phyloP scores from a whole-genome alignment of 2,888 invertebrate genomes.

The Tryphoninae sp. region DNA sequence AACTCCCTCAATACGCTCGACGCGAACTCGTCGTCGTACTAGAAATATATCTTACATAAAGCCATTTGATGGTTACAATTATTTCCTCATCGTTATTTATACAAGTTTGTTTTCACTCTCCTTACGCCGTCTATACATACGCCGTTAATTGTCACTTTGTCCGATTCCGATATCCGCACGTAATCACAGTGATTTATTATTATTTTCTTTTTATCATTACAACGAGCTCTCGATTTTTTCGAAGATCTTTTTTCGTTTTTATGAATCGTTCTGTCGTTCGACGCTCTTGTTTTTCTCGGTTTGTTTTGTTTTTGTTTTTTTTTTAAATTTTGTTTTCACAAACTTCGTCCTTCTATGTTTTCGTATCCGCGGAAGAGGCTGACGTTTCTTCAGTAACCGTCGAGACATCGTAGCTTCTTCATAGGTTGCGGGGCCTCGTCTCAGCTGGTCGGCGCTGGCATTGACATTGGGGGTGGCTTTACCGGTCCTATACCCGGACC shows the following conservation, averaged over 20 bases:
- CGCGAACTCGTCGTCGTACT: slow-evolving; percentile 58
- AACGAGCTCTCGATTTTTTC: background rate
- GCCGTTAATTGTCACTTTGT: slow-evolving; percentile 64
- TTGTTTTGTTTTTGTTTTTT: background rate
- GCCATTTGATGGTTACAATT: slow-evolving; percentile 65
- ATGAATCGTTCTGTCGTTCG: background rate
- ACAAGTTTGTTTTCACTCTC: slow-evolving; percentile 45
- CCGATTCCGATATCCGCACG: slow-evolving; percentile 56
- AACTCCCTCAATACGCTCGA: slow-evolving; percentile 61
- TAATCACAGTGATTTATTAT: slow-evolving; percentile 65
- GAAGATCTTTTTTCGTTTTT: background rate
- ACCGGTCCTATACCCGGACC: slow-evolving; percentile 78
- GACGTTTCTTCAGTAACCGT: slow-evolving; percentile 75
- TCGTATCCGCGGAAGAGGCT: slow-evolving; percentile 33
- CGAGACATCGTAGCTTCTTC: slow-evolving; percentile 80
- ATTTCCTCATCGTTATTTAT: slow-evolving; percentile 56
- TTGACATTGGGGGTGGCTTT: slow-evolving; percentile 79
- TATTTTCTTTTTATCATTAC: slow-evolving; percentile 37
- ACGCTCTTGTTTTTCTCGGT: background rate
- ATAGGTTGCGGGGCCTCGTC: slow-evolving; percentile 79
- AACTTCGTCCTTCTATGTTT: slow-evolving; percentile 49
- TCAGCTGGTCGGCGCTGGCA: slow-evolving; percentile 81
- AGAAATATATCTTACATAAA: slow-evolving; percentile 77
- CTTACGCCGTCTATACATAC: slow-evolving; percentile 48
- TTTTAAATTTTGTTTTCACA: slow-evolving; percentile 24